phyloP scores from a whole-genome alignment of 2,113 vertebrate genomes.

The Toxotes jaculatrix region DNA sequence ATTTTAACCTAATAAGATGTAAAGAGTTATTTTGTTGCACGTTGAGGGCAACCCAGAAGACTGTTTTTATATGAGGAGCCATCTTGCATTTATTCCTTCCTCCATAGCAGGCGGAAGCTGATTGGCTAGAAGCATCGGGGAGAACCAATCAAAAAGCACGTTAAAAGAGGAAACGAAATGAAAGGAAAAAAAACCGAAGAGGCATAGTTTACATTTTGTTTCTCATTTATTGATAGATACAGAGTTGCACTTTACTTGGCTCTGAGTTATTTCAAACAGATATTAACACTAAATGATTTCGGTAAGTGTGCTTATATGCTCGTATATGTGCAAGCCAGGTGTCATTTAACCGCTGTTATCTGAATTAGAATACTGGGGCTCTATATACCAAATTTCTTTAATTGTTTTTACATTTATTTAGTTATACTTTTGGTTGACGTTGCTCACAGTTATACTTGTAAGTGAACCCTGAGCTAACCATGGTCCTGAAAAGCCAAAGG shows the following conservation, averaged over 20 bases:
- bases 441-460: background rate
- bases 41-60: conserved; percentile 86
- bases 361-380: background rate
- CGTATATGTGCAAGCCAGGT: background rate
- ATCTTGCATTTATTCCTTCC: conserved; percentile 99
- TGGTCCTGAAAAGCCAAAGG: conserved; percentile 62
- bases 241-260: conserved; percentile 14
- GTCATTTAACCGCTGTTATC: background rate
- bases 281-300: background rate
- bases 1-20: conserved; percentile 81
- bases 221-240: too few relatives aligned
- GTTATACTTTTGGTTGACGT: background rate
- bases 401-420: background rate
- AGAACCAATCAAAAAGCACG: conserved; percentile 84
- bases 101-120: conserved; percentile 88
- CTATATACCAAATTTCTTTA: background rate
- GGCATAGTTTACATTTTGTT: conserved; percentile 21
- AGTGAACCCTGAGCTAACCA: conserved; percentile 55
- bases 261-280: background rate
- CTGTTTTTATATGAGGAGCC: conserved; percentile 99
- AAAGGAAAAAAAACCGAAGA: conserved; percentile 32
- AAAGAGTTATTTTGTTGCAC: conserved; percentile 90
- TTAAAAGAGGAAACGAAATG: conserved; percentile 67
- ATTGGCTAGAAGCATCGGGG: conserved; percentile 86
- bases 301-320: background rate